Evolutionary conservation across 2,888 invertebrate species (phyloP).

Genomic region (Augochlorella aurata): DNA sequence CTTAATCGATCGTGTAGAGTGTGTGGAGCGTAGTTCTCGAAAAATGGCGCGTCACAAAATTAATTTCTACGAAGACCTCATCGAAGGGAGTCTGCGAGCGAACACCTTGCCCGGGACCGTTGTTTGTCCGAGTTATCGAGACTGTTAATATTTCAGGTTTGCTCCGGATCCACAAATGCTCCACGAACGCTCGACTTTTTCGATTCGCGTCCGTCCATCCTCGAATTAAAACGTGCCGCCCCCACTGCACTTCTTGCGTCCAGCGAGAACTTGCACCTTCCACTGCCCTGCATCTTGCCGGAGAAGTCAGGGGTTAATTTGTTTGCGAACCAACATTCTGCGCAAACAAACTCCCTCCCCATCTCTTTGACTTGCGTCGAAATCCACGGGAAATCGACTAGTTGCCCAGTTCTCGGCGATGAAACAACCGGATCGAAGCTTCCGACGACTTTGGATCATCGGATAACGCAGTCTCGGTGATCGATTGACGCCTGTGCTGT

Average conservation of each 20-base stretch:
- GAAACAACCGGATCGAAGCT: slow-evolving; percentile 1
- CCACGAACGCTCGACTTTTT: neutral
- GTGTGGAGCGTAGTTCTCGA: no score
- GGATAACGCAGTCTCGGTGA: neutral
- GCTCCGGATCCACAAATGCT: neutral
- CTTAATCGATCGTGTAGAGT: no score
- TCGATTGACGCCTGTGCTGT: neutral
- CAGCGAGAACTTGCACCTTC: neutral
- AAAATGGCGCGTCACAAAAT: neutral
- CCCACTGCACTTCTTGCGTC: neutral
- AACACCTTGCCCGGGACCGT: neutral
- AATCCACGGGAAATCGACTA: slow-evolving; percentile 3
- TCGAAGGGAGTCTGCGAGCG: neutral
- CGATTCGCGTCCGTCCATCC: neutral
- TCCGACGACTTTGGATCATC: neutral
- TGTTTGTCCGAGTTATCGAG: neutral
- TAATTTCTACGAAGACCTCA: neutral
- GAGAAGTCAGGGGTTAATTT: slow-evolving; percentile 4
- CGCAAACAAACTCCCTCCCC: neutral
- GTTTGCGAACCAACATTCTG: slow-evolving; percentile 7
- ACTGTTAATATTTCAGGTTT: neutral
- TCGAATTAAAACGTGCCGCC: neutral
- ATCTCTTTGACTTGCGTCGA: neutral
- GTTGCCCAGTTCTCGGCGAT: neutral
- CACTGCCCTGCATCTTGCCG: neutral